Evolutionary conservation across 2,113 vertebrate genomes (phyloP).

Genomic region (Centropus unirufus): DNA sequence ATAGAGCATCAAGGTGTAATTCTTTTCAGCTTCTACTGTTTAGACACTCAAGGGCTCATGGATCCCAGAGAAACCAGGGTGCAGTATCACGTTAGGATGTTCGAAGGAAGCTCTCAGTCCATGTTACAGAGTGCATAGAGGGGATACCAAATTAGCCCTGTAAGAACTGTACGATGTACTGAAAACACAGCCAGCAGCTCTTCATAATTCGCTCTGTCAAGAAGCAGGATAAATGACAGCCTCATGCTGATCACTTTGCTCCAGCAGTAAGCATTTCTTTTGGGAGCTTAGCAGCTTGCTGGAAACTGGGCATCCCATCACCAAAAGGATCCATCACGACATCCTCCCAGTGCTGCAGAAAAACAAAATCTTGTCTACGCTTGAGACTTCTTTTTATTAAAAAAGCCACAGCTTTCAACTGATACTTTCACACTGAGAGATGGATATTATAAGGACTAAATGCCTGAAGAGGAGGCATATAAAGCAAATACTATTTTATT

Average conservation of each 20-base stretch:
- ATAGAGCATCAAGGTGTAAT: neutral
- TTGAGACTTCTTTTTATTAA: neutral
- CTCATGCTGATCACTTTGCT: neutral
- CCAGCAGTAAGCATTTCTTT: neutral
- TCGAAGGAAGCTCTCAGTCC: neutral
- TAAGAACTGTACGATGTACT: neutral
- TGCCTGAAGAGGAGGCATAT: neutral
- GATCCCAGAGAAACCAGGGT: neutral
- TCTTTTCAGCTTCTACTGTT: neutral
- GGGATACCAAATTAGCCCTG: neutral
- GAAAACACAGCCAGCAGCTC: neutral
- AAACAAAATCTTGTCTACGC: neutral
- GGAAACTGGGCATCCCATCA: neutral
- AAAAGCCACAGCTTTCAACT: slow-evolving; percentile 9
- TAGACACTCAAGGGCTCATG: neutral
- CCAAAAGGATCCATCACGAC: neutral
- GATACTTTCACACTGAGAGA: neutral
- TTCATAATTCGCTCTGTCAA: neutral
- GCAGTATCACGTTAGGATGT: neutral
- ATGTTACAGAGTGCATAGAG: neutral
- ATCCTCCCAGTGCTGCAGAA: neutral
- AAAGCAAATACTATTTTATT: slow-evolving; percentile 7
- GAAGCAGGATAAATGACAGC: slow-evolving; percentile 24
- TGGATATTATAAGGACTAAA: neutral
- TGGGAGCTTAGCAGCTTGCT: neutral